Conservation (phyloP, 37 sponge, comb jelly and placozoan species). For the Lycopodina hypogea region DNA sequence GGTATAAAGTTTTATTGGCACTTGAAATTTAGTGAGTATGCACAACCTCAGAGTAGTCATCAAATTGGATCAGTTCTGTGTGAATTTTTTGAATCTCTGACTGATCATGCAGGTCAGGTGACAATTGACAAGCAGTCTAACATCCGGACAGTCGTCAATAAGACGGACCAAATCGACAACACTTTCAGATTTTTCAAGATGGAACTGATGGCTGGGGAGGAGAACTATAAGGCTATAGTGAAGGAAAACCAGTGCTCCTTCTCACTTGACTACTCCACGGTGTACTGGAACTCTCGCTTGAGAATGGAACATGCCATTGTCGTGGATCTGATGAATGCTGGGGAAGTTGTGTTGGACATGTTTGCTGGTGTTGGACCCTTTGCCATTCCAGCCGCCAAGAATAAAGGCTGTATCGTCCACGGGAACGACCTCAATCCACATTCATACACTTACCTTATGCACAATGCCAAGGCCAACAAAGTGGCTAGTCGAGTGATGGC, state of each 20-base stretch:
- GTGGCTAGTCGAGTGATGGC: slow-evolving; percentile 32
- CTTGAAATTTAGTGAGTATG: too few relatives aligned
- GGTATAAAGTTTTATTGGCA: too few relatives aligned
- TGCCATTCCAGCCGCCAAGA: slow-evolving; percentile 86
- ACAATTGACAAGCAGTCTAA: slow-evolving; percentile 74
- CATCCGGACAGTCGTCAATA: slow-evolving; percentile 94
- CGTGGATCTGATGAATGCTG: slow-evolving; percentile 40
- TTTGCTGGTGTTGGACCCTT: slow-evolving; percentile 99
- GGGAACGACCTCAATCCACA: slow-evolving; percentile 96
- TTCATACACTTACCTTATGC: slow-evolving; percentile 60
- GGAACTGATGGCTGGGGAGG: slow-evolving; percentile 91
- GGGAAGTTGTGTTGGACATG: slow-evolving; percentile 83
- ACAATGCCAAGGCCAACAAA: slow-evolving; percentile 76
- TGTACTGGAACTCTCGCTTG: slow-evolving; percentile 98
- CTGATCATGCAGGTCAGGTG: slow-evolving; percentile 82
- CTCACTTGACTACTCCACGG: slow-evolving; percentile 90
- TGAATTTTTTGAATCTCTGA: too few relatives aligned
- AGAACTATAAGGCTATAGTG: slow-evolving; percentile 74
- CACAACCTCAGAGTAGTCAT: too few relatives aligned
- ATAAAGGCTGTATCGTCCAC: slow-evolving; percentile 76
- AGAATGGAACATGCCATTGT: slow-evolving; percentile 78
- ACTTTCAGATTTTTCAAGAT: slow-evolving; percentile 89
- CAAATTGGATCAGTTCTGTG: too few relatives aligned
- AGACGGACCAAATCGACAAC: slow-evolving; percentile 68
- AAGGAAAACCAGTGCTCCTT: slow-evolving; percentile 83